Percentiles rank a stretch among this genome's conserved stretches.
Evolutionary conservation across 1,140 invertebrate species (phyloP).

Genomic region (Diorhabda carinulata): DNA sequence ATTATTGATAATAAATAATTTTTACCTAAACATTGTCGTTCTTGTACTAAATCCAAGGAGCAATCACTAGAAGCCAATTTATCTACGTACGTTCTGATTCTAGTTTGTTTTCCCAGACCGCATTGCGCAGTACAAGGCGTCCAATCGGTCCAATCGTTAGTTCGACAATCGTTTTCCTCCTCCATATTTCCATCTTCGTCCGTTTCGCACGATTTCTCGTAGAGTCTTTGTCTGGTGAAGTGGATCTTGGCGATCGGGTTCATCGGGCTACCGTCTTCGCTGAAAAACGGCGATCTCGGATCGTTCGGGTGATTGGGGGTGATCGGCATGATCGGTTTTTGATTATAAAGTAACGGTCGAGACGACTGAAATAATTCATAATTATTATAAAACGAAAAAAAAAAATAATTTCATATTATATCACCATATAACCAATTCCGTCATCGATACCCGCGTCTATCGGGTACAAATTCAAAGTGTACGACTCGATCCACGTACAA

Average conservation of each 20-base stretch:
- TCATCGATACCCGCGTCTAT: slow-evolving; percentile 95
- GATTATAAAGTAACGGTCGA: slow-evolving; percentile 70
- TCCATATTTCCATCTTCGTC: slow-evolving; percentile 7
- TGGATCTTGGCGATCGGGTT: slow-evolving; percentile 84
- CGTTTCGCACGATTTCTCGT: slow-evolving; percentile 75
- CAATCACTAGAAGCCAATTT: neutral
- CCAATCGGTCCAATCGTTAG: slow-evolving; percentile 57
- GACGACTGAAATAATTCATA: slow-evolving; percentile 57
- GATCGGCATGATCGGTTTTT: slow-evolving; percentile 73
- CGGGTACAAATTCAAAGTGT: slow-evolving; percentile 86
- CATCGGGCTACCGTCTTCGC: slow-evolving; percentile 73
- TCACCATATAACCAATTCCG: slow-evolving; percentile 86
- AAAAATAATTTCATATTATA: slow-evolving; percentile 19
- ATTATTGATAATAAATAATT: neutral
- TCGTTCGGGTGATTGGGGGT: slow-evolving; percentile 78
- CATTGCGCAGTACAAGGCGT: slow-evolving; percentile 58
- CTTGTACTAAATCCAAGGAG: neutral
- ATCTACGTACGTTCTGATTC: neutral
- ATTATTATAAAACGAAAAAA: neutral
- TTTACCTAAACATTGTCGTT: neutral
- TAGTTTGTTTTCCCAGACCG: slow-evolving; percentile 44
- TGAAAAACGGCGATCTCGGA: slow-evolving; percentile 86
- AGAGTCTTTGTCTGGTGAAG: slow-evolving; percentile 74
- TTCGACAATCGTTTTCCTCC: slow-evolving; percentile 13
- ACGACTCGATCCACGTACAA: slow-evolving; percentile 86